Evolutionary conservation across 2,797 vertebrate species (phyloP), one percentile per base, ranked within the genome.

Genomic region (Leuciscus waleckii): DNA sequence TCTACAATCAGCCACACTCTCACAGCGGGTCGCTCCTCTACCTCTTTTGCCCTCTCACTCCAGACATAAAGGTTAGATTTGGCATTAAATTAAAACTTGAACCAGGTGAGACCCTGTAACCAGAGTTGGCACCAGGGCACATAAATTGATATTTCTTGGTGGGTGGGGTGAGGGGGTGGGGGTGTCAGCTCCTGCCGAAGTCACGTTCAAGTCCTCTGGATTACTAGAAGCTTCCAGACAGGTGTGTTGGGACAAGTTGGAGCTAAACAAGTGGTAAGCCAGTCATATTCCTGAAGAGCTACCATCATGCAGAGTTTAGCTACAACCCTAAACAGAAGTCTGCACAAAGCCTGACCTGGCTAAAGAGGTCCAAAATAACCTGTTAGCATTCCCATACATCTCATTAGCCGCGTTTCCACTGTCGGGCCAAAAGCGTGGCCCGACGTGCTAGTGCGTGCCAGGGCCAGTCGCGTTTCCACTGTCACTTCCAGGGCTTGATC

Each of bases 1-100:
- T 94, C 92, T 92, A 93, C 93, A 92, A 92, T 91, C 88, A 91
- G 89, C 91, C 93, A 89, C 65, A n/a, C 69, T 73, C 88, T 84
- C 90, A 85, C 89, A 90, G 88, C 82, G 3, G 32, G 58, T 11
- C 67, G 9, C 19, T 37, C 46, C 67, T 73, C 37, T 51, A 37
- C 7, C 65, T 67, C 54, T n/a, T 39, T 21, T 21, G 23, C 32
- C 23, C 51, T 69, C 68, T 75, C 58, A 39, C 41, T 68, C 13
- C 37, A 46, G 23, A 65, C 61, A 65, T 73, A 74, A 35, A 73
- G 74, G 32, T 56, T 35, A 7, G 82, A 3, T 83, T 32, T 29
- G 71, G 41, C 58, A 67, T 65, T 49, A 35, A 32, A 65, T 65
- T 46, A 29, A 79, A 73, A 26, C 17, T 39, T 65, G 58, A 83